A percentile compares a stretch with the other conserved stretches of the same genome.
Conservation (phyloP, 2,888 invertebrate genomes). For the Yponomeuta sedellus region DNA sequence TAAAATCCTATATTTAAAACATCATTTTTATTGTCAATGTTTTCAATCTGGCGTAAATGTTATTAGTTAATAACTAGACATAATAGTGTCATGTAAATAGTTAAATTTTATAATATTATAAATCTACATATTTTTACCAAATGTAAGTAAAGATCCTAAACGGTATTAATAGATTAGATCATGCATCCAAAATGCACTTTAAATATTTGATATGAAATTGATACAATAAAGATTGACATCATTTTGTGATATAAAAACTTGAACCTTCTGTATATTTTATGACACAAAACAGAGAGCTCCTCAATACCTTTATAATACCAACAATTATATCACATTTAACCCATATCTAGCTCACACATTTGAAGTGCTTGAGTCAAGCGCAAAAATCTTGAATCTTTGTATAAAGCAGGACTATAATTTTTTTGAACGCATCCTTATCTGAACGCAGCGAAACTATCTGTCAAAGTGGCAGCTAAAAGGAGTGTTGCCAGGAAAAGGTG, state of each 20-base stretch:
- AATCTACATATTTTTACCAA: constrained; percentile 5
- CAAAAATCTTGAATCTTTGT: not conserved
- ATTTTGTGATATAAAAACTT: constrained; percentile 38
- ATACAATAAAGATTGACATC: constrained; percentile 68
- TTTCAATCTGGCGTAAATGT: constrained; percentile 28
- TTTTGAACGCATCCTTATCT: constrained; percentile 40
- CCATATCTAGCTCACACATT: not conserved
- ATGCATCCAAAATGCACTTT: constrained; percentile 40
- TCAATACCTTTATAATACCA: constrained; percentile 16
- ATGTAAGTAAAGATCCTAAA: constrained; percentile 29
- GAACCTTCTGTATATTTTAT: constrained; percentile 45
- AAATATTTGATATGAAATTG: constrained; percentile 68
- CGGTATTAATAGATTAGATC: constrained; percentile 36
- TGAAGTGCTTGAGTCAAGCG: not conserved
- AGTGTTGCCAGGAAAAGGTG: constrained; percentile 22
- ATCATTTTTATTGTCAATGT: constrained; percentile 41
- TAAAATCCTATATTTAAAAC: constrained; percentile 14
- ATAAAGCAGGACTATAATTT: not conserved
- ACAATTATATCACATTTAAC: constrained; percentile 2
- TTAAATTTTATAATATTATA: constrained; percentile 9
- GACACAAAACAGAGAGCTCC: constrained; percentile 29
- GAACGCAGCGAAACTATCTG: constrained; percentile 30
- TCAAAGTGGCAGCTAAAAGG: constrained; percentile 28
- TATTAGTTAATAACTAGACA: not conserved
- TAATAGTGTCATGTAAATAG: constrained; percentile 13